These are phyloP conservation scores for Daubentonia madagascariensis DNA, from an alignment of 2,113 vertebrate species.

Conservation along the genomic window DNA sequence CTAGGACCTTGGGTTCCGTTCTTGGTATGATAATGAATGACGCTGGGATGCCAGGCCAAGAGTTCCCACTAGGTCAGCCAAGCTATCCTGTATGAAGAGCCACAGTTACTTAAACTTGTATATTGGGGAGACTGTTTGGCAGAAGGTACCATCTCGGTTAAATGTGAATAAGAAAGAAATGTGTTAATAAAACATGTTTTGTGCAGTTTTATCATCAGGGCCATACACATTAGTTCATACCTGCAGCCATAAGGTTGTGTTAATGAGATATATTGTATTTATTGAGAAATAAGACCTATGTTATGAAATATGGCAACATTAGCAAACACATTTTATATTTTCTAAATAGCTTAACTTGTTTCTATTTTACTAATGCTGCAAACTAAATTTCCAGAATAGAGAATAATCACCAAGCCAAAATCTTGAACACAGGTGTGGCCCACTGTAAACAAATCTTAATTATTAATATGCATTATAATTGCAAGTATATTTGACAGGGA, in stretches of 20 bases:
- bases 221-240: not conserved
- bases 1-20: not conserved
- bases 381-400: not conserved
- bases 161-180: not conserved
- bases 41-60: not conserved
- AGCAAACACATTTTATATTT: not conserved
- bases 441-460: not conserved
- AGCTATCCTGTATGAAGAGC: accelerated
- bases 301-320: not conserved
- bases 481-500: not conserved
- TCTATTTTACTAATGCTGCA: not conserved
- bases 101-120: not conserved
- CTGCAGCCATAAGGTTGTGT: not conserved
- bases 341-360: not conserved
- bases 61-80: not conserved
- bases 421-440: not conserved
- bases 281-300: not conserved
- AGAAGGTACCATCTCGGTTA: not conserved
- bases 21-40: not conserved
- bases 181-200: not conserved
- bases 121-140: not conserved
- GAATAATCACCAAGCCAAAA: not conserved
- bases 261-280: not conserved
- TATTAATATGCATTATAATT: not conserved
- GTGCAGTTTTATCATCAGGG: not conserved